Conservation (phyloP, 2,888 invertebrate species). For the Drosophila trichaetosa region DNA sequence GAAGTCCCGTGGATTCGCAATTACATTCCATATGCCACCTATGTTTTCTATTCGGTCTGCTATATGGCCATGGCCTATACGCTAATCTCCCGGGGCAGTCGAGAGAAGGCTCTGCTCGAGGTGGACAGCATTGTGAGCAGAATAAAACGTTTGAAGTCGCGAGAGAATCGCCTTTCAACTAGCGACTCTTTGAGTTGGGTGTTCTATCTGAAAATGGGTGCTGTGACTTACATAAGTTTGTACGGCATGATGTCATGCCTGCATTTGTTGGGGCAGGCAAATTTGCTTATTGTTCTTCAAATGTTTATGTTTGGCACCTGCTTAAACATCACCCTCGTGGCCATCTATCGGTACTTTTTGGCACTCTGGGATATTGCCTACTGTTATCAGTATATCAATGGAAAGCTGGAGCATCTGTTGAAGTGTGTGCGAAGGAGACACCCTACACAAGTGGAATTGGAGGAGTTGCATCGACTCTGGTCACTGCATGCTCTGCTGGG, state of each 20-base stretch:
- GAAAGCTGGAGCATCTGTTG: slow-evolving; percentile 18
- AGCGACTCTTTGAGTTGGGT: background rate
- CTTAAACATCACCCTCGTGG: slow-evolving; percentile 25
- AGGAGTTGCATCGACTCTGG: slow-evolving; percentile 51
- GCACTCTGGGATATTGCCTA: slow-evolving; percentile 54
- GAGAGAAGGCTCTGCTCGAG: background rate
- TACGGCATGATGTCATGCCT: background rate
- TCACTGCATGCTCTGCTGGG: slow-evolving; percentile 36
- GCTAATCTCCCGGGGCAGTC: background rate
- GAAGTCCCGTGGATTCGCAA: background rate
- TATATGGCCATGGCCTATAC: background rate
- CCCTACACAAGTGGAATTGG: background rate
- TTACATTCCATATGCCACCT: background rate
- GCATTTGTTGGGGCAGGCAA: background rate
- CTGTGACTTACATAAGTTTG: background rate
- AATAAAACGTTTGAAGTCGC: background rate
- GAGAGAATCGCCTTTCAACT: background rate
- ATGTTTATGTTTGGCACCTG: background rate
- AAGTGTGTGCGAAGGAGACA: background rate
- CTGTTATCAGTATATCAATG: slow-evolving; percentile 47
- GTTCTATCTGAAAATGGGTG: background rate
- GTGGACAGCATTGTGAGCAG: background rate
- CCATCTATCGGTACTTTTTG: slow-evolving; percentile 51
- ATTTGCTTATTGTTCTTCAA: background rate
- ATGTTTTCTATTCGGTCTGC: background rate